phyloP scores from a whole-genome alignment of 2,113 vertebrate species.

The Tonatia bakeri region DNA sequence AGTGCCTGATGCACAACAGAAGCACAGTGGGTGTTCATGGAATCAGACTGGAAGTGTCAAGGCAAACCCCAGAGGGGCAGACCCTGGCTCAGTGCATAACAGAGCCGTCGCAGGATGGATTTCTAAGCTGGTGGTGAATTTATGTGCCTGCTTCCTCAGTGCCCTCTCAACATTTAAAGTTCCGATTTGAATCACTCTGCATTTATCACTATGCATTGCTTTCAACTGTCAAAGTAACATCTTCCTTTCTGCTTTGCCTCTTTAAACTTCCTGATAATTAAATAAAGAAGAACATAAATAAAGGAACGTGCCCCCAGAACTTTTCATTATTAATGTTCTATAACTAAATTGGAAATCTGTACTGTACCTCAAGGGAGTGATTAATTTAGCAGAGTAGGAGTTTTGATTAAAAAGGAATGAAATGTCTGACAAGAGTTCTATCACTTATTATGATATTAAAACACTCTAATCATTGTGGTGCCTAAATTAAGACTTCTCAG shows the following conservation, averaged over 20 bases:
- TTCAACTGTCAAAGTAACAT: slow-evolving; percentile 32
- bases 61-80: neutral
- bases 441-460: slow-evolving; percentile 85
- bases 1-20: neutral
- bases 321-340: slow-evolving; percentile 85
- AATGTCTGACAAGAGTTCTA: slow-evolving; percentile 83
- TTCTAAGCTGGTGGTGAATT: neutral
- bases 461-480: slow-evolving; percentile 79
- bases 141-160: neutral
- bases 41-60: neutral
- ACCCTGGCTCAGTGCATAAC: neutral
- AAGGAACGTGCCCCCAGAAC: slow-evolving; percentile 75
- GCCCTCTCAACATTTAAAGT: neutral
- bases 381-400: slow-evolving; percentile 83
- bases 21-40: neutral
- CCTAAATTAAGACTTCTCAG: slow-evolving; percentile 81
- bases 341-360: slow-evolving; percentile 85
- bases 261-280: slow-evolving; percentile 76
- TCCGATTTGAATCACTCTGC: neutral
- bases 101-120: neutral
- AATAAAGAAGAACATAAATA: slow-evolving; percentile 72
- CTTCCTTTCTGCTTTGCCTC: slow-evolving; percentile 47
- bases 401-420: slow-evolving; percentile 87
- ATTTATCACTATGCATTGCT: slow-evolving; percentile 43
- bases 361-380: slow-evolving; percentile 82